phyloP scores from a whole-genome alignment of 2,888 invertebrate genomes.

The Stenchaetothrips biformis region DNA sequence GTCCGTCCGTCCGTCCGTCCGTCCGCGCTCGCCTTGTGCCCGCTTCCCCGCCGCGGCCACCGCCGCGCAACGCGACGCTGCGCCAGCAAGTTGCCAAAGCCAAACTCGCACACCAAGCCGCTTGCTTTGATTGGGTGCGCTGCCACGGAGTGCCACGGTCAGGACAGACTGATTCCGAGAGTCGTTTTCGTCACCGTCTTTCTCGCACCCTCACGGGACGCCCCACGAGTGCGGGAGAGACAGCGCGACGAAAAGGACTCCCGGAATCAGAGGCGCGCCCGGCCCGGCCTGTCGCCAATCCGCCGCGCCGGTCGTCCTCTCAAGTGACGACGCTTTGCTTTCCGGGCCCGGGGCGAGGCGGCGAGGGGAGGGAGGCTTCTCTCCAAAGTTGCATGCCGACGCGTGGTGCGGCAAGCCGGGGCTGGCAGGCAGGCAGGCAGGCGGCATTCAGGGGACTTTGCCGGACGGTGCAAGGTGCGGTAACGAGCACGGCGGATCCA shows the following conservation, averaged over 20 bases:
- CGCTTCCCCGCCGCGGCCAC: neutral
- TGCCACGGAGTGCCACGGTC: neutral
- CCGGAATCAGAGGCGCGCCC: neutral
- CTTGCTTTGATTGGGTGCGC: neutral
- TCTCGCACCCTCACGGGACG: too few species aligned
- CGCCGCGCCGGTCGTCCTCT: too few species aligned
- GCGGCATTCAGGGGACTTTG: neutral
- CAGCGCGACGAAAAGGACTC: too few species aligned
- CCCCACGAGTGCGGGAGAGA: too few species aligned
- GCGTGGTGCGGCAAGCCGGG: too few species aligned
- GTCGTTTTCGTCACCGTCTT: too few species aligned
- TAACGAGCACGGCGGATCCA: neutral
- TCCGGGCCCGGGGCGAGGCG: too few species aligned
- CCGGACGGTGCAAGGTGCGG: neutral
- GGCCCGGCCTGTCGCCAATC: neutral
- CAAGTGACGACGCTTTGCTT: too few species aligned
- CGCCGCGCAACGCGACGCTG: neutral
- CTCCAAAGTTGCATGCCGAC: too few species aligned
- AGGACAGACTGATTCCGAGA: neutral
- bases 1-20: neutral
- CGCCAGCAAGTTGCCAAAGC: neutral
- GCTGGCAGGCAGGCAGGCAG: too few species aligned
- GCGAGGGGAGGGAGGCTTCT: too few species aligned
- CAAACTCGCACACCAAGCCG: neutral
- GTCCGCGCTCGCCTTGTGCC: neutral